Percentiles rank a stretch among this genome's conserved stretches.
Evolutionary conservation across 2,888 invertebrate species (phyloP).

Genomic region (Gymnocheta viridis): DNA sequence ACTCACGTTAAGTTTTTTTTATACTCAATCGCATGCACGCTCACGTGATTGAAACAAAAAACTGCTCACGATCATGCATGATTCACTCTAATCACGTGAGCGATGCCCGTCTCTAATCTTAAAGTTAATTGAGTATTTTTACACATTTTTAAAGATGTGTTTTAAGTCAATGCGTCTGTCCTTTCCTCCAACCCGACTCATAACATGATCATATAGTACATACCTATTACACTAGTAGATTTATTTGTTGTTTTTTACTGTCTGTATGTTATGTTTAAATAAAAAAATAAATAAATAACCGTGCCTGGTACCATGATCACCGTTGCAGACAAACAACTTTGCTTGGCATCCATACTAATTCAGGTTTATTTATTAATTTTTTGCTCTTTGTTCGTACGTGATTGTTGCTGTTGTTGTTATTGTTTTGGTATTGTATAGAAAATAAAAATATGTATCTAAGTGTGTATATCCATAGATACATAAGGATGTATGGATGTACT

Average conservation of each 20-base stretch:
- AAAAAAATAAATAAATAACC: conserved; percentile 51
- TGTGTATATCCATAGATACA: not conserved
- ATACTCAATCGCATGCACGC: no score
- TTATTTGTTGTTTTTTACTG: conserved; percentile 26
- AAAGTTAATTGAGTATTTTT: conserved; percentile 47
- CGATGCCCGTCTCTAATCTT: conserved; percentile 51
- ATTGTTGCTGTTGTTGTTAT: conserved; percentile 49
- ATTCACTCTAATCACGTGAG: no score
- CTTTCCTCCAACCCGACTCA: not conserved
- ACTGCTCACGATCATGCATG: no score
- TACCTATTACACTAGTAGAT: conserved; percentile 4
- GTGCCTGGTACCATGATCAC: conserved; percentile 80
- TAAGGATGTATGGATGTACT: not conserved
- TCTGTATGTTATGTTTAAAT: conserved; percentile 12
- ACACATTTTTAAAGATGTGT: conserved; percentile 31
- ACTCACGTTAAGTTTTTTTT: no score
- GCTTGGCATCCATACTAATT: conserved; percentile 69
- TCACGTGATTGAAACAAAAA: no score
- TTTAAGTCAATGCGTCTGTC: conserved; percentile 3
- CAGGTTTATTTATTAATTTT: conserved; percentile 61
- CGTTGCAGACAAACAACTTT: conserved; percentile 74
- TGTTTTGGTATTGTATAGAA: conserved; percentile 41
- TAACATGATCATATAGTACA: conserved; percentile 15
- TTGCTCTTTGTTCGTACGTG: conserved; percentile 21
- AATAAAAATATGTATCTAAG: not conserved